Conservation (phyloP, 2,888 invertebrate species). For the Ochropleura leucogaster region DNA sequence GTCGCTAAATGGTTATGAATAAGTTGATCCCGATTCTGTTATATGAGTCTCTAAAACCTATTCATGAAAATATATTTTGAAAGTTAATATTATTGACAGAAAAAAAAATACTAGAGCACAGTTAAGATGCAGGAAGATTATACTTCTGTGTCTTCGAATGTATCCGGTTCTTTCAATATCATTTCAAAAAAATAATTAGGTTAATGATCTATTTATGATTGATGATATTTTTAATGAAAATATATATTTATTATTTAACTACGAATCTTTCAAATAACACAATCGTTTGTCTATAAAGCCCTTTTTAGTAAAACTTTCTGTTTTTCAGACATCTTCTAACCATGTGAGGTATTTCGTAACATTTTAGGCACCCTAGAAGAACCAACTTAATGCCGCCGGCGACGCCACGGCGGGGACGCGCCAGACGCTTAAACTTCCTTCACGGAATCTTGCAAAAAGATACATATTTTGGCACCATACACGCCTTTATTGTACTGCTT, state of each 20-base stretch:
- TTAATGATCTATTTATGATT: too few species aligned
- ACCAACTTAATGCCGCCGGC: slow-evolving; percentile 78
- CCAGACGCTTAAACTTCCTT: slow-evolving; percentile 79
- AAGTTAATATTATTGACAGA: too few species aligned
- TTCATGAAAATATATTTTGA: too few species aligned
- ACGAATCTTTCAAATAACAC: not conserved
- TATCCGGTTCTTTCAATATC: too few species aligned
- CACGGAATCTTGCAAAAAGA: slow-evolving; percentile 81
- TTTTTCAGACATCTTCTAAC: not conserved
- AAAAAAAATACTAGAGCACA: too few species aligned
- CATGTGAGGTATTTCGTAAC: slow-evolving; percentile 47
- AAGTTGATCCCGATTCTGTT: not conserved
- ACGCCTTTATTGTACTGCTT: slow-evolving; percentile 66
- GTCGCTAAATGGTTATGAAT: not conserved
- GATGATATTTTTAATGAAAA: too few species aligned
- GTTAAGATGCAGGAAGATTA: too few species aligned
- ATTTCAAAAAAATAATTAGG: too few species aligned
- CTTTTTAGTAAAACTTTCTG: too few species aligned
- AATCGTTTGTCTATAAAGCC: not conserved
- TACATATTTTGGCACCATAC: slow-evolving; percentile 81
- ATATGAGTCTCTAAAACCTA: too few species aligned
- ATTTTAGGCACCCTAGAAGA: slow-evolving; percentile 69
- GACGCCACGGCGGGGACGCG: slow-evolving; percentile 77
- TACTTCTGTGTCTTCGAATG: too few species aligned
- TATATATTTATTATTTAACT: too few species aligned